Evolutionary conservation across 53 echinoderm and acorn worm species (phyloP), one percentile per base, ranked within the genome.

Genomic region (Paelopatides confundens): DNA sequence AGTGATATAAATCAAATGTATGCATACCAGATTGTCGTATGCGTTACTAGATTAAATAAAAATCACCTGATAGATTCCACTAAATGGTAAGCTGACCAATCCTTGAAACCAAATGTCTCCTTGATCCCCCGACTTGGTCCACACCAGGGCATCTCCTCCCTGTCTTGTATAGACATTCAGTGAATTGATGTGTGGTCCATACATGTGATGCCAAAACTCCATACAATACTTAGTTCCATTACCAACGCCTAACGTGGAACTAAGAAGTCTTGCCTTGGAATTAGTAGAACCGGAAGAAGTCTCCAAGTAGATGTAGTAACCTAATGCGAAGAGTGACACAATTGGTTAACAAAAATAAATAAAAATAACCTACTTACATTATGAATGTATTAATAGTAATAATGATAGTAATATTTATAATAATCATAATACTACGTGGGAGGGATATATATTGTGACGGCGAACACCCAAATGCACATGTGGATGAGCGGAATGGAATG

Each of bases 151-250:
- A 26, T 83, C 83, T 5, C 1, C 13, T 27, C 65, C 63, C 14
- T 36, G 63, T 2, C 38, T 83, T 2, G 34, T 17, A 31, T 82
- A 86, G 31, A 95, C 83, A 31, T 69, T 91, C 37, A 96, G 76
- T 2, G 84, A 67, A 28, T 82, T 90, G 68, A 95, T 92, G 63
- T 95, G 58, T 0, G 86, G 82, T 18, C 96, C 96, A 32, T 86
- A 96, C 96, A 96, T 94, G 77, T 94, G 94, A 49, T 89, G 90
- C 87, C 90, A 94, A 79, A 94, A 94, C 62, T 89, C 91, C 86
- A 94, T 87, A 69, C 94, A 94, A 85, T 92, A 94, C 31, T 85
- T 87, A 13, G 83, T 76, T 17, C 38, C 34, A 10, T 83, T 67
- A 9, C 26, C 78, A 18, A 70, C 69, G 15, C 47, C 47, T 4